A percentile compares a stretch with the other conserved stretches of the same genome.
phyloP scores from a whole-genome alignment of 2,888 invertebrate species.

The Lordiphosa andalusiaca region DNA sequence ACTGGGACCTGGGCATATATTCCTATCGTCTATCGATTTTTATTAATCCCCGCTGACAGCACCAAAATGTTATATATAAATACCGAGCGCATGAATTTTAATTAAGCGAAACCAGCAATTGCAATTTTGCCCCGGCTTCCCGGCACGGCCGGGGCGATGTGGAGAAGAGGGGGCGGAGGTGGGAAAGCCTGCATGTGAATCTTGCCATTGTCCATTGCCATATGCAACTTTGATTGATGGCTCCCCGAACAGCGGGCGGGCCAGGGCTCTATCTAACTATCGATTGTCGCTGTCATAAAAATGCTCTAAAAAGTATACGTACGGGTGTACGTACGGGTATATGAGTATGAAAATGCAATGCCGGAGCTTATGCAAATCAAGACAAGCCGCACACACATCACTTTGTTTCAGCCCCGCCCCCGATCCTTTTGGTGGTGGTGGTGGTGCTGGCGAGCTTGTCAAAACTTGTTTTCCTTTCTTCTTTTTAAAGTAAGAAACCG shows the following conservation, averaged over 20 bases:
- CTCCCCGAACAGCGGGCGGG: constrained; percentile 43
- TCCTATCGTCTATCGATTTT: constrained; percentile 27
- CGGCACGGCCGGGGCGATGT: too few relatives aligned
- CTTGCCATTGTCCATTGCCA: constrained; percentile 44
- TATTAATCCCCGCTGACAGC: constrained; percentile 29
- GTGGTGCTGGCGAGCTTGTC: constrained; percentile 42
- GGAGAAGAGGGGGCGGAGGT: background rate
- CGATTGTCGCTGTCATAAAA: constrained; percentile 72
- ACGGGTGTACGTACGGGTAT: background rate
- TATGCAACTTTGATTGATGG: constrained; percentile 70
- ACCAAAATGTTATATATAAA: constrained; percentile 39
- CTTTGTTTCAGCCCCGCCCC: constrained; percentile 1
- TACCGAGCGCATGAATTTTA: constrained; percentile 51
- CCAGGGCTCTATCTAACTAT: constrained; percentile 47
- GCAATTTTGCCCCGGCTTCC: constrained; percentile 14
- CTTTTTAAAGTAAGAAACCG: constrained; percentile 1
- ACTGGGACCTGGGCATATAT: constrained; percentile 2
- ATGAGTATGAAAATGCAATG: constrained; percentile 24
- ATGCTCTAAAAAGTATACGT: constrained; percentile 29
- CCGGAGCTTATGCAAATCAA: constrained; percentile 69
- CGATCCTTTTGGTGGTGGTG: too few relatives aligned
- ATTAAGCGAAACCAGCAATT: constrained; percentile 42
- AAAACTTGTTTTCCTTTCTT: constrained; percentile 43
- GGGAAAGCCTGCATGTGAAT: constrained; percentile 1
- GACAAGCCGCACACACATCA: constrained; percentile 57